Evolutionary conservation across 2,888 invertebrate species (phyloP), one percentile per base, ranked within the genome.

Genomic region (Cetonia aurata): DNA sequence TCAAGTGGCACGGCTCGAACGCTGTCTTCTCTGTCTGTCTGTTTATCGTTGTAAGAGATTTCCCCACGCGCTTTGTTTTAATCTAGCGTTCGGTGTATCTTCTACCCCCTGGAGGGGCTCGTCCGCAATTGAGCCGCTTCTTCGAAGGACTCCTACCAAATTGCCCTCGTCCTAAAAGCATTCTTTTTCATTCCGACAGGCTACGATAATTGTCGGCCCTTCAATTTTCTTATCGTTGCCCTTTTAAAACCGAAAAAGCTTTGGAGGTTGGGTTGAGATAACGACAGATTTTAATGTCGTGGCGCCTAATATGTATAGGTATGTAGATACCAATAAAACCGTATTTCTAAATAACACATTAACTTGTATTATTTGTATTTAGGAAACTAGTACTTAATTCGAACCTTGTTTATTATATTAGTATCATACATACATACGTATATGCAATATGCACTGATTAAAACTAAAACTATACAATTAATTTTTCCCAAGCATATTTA

Each of bases 91-190:
- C 15, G 13, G 33, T 50, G 19, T 50, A 17, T 50, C 19, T 15
- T 50, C 19, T 62, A 48, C 59, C 59, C 59, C 59, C 59, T 59
- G 48, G 62, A 62, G 31, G n/a, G 62, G 25, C 33, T 31, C 31
- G 48, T 33, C 62, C 48, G 13, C 31, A 42, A 62, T 33, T 33
- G 50, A 19, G n/a, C 19, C 25, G 25, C 15, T 62, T 62, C 62
- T 48, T 15, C 62, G 62, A 62, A 62, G 48, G 25, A 62, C 33
- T 50, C 62, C 17, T 48, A 31, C 31, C 62, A 62, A 62, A 62
- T 48, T 62, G n/a, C 48, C 62, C 19, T 62, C 13, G 15, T 62
- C 48, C 62, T 62, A 62, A 62, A 62, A 48, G 62, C 62, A 62
- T 62, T 62, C 48, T 48, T 48, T 31, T 62, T 62, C 19, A 46